phyloP scores from a whole-genome alignment of 2,888 invertebrate genomes.

The Arrhopalites spinosus region DNA sequence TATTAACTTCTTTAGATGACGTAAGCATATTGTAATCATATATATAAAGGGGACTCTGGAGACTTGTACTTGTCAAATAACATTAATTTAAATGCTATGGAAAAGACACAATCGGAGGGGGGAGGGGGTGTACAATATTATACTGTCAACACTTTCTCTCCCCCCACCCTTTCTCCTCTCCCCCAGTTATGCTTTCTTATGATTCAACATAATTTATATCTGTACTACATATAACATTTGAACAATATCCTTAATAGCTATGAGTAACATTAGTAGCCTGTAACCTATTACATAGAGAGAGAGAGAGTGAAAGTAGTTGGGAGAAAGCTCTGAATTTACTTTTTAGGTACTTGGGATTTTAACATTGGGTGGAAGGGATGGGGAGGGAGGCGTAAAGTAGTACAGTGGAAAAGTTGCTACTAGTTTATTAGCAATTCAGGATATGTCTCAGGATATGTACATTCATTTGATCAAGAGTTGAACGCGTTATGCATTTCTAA shows the following conservation, averaged over 20 bases:
- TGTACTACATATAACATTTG: not conserved
- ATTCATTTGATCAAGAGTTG: constrained; percentile 56
- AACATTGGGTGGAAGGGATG: too few species aligned
- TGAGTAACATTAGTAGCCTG: not conserved
- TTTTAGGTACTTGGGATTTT: not conserved
- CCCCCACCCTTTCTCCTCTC: not conserved
- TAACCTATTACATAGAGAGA: not conserved
- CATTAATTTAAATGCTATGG: too few species aligned
- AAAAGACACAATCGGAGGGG: not conserved
- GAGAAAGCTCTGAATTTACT: constrained; percentile 1
- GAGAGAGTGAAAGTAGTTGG: not conserved
- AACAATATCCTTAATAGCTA: not conserved
- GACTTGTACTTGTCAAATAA: too few species aligned
- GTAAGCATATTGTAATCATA: too few species aligned
- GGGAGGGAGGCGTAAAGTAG: not conserved
- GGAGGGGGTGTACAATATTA: not conserved
- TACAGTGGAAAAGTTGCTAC: not conserved
- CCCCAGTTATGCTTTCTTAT: not conserved
- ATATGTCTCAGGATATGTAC: constrained; percentile 51
- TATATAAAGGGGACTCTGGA: too few species aligned
- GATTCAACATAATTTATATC: not conserved
- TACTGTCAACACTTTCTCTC: not conserved
- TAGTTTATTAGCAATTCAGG: constrained; percentile 54
- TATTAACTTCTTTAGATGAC: too few species aligned
- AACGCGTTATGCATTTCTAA: constrained; percentile 54